Evolutionary conservation across 1,140 invertebrate genomes (phyloP), one percentile per base, ranked within the genome.

Genomic region (Drosophila pandora): DNA sequence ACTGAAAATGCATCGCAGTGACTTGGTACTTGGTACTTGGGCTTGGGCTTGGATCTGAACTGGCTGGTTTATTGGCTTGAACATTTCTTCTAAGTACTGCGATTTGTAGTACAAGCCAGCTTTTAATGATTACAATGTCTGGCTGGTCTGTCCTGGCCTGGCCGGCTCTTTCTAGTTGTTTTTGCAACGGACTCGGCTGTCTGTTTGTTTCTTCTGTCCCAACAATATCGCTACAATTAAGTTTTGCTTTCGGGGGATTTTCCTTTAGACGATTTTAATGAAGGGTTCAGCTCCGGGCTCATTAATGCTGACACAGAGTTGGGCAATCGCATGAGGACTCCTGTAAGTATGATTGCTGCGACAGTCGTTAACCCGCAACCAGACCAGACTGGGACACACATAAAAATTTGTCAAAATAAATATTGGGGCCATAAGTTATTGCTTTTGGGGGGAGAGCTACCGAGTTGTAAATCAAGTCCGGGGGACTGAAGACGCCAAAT

Each of bases 51-150:
- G 43, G 43, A 9, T 28, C 28, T 34, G 32, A 52, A 34, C 57
- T 61, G 39, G 68, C 69, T 73, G 71, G 74, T 65, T 83, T 83
- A 83, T 83, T 82, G 79, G 78, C 81, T 79, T 58, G 65, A 84
- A 88, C 79, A 75, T 82, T 80, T 79, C 76, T 76, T 84, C 81
- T 90, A 81, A 89, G 85, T 89, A 87, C 81, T 68, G 70, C 84
- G 84, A 89, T 89, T 90, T 90, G 87, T 90, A 83, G 50, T 90
- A 90, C 88, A 90, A 90, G 87, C 73, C 76, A 60, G 54, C 67
- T 76, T 81, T 90, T 90, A 90, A 90, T 90, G 87, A 90, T 88
- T 90, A 90, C 87, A 80, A 90, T 76, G 82, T 90, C 76, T 82
- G 39, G 34, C 48, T 52, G 45, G 28, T 45, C 34, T 17, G 17